phyloP scores from a whole-genome alignment of 2,888 invertebrate species.

The Mermis nigrescens region DNA sequence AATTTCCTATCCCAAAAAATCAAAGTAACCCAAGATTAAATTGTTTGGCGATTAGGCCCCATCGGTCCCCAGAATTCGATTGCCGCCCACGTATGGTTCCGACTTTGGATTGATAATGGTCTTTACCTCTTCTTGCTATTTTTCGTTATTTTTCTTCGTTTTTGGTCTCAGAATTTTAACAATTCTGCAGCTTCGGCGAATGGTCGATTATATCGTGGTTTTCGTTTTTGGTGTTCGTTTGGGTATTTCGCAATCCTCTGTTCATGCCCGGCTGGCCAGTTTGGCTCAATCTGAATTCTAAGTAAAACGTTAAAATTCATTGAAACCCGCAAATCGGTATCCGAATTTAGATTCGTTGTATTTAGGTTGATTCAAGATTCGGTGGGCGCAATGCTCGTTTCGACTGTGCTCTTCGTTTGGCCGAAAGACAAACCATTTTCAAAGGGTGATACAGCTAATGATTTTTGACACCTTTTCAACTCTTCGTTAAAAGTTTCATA shows the following conservation, averaged over 20 bases:
- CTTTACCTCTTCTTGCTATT: no score
- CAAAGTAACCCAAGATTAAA: no score
- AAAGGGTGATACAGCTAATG: no score
- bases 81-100: no score
- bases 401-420: conserved; percentile 56
- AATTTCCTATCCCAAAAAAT: no score
- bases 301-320: neutral
- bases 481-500: no score
- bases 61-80: no score
- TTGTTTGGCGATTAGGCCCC: no score
- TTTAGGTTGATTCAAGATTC: conserved; percentile 30
- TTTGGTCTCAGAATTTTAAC: no score
- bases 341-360: conserved; percentile 28
- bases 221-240: conserved; percentile 55
- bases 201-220: conserved; percentile 38
- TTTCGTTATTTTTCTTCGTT: no score
- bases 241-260: conserved; percentile 69
- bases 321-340: neutral
- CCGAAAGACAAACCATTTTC: conserved; percentile 55
- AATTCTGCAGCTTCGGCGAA: conserved; percentile 15
- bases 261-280: conserved; percentile 64
- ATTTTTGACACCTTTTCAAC: no score
- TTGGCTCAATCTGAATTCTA: conserved; percentile 19
- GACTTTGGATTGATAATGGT: no score
- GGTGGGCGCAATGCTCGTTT: conserved; percentile 51